Percentiles rank a stretch among this genome's conserved stretches.
Conservation (phyloP, 2,113 vertebrate genomes). For the Caloenas nicobarica region DNA sequence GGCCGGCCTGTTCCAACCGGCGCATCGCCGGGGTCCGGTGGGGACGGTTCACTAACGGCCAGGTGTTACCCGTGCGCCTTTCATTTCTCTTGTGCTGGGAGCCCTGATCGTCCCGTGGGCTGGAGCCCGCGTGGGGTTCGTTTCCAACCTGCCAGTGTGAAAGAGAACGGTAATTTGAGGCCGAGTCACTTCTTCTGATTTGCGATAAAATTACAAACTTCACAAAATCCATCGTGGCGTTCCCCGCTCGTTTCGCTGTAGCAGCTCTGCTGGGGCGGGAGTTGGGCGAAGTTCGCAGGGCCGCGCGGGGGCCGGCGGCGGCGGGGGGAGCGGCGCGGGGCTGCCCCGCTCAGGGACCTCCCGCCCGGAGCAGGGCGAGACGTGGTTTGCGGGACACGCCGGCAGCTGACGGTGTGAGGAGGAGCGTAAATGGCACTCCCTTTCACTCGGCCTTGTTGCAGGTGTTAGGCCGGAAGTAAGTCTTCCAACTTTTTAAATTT, state of each 20-base stretch:
- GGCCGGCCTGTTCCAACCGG: background rate
- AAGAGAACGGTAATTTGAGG: too few relatives aligned
- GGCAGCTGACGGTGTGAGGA: accelerated
- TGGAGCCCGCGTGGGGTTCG: background rate
- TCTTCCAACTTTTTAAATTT: background rate
- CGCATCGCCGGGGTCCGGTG: accelerated
- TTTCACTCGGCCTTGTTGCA: background rate
- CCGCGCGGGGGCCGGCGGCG: background rate
- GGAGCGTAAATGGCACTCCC: accelerated
- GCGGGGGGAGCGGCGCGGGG: background rate
- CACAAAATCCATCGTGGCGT: accelerated
- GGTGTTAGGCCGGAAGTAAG: background rate
- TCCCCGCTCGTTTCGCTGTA: background rate
- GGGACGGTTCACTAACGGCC: background rate
- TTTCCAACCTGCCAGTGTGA: accelerated
- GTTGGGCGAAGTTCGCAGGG: background rate
- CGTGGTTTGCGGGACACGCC: accelerated
- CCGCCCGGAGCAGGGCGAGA: background rate
- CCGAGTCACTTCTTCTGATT: background rate
- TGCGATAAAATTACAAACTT: accelerated
- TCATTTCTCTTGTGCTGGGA: background rate
- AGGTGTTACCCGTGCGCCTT: accelerated
- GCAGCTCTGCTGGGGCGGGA: background rate
- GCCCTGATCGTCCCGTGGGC: accelerated
- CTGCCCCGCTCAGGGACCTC: background rate